Base-by-base conservation (phyloP, 2,888 invertebrate species). In the Patella depressa region DNA sequence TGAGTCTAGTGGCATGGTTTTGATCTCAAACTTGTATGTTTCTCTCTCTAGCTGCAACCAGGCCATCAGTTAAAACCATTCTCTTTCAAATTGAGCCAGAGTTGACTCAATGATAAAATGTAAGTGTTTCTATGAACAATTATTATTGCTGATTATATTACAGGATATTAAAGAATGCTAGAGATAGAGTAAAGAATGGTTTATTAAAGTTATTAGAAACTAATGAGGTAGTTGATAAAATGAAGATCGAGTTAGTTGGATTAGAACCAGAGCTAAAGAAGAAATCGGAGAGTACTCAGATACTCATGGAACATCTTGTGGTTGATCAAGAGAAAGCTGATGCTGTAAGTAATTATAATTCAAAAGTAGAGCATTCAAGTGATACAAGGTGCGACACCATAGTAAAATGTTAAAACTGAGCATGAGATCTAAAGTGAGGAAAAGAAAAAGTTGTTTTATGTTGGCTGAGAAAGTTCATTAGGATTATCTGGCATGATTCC, bases 281-380 rank as follows among this genome's bases (percentile, higher is more conserved):
- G 83, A 96, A 96, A 89, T 95, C 95, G 0, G 94, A 94, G 17
- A 95, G 95, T 85, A 95, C 96, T 76, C 94, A 95, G 70, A 94
- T 94, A 57, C 93, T 98, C 53, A 95, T 97, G 92, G 94, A 94
- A 78, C 93, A 94, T 85, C 93, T 98, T 11, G 94, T 94, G n/a
- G 93, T 95, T 73, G 96, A 97, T 89, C 96, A 96, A 88, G 94
- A 94, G 78, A 94, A 95, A 78, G 96, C 96, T 0, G 97, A 97
- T 90, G 94, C 94, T 90, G 97, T 91, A 78, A 82, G 85, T 80
- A 29, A n/a, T 53, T 69, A n/a, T 55, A 29, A 29, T 29, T 29
- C 29, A 29, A 29, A 29, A 24, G 24, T 24, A 24, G 1, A 24
- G 24, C 24, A 24, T 24, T 24, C 24, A 24, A 24, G 19, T 15